phyloP scores from a whole-genome alignment of 2,797 vertebrate genomes.

The Amblyopsis hoosieri region DNA sequence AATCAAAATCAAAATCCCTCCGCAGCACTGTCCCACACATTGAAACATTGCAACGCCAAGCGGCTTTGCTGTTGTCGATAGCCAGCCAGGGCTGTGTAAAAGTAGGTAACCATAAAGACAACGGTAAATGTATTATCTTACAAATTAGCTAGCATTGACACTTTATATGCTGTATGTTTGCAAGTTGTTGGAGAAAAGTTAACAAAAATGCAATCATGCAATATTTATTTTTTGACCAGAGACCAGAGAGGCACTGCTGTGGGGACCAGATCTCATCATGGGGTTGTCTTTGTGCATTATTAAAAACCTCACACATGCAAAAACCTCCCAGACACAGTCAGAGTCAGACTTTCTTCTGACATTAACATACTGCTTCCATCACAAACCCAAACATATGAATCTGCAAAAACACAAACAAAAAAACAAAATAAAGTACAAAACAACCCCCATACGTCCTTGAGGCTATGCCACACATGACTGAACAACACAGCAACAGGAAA shows the following conservation, averaged over 20 bases:
- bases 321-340: slow-evolving; percentile 14
- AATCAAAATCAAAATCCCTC: too few species aligned
- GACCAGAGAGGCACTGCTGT: slow-evolving; percentile 11
- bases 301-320: slow-evolving; percentile 16
- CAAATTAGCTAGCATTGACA: neutral
- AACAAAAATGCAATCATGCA: slow-evolving; percentile 4
- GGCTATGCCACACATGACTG: neutral
- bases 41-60: too few species aligned
- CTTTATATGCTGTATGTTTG: neutral
- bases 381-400: slow-evolving; percentile 31
- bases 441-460: slow-evolving; percentile 25
- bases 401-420: slow-evolving; percentile 32
- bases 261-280: slow-evolving; percentile 26
- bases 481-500: slow-evolving; percentile 44
- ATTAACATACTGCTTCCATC: slow-evolving; percentile 17
- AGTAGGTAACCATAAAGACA: neutral
- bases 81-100: too few species aligned
- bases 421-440: slow-evolving; percentile 4
- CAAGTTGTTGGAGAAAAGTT: slow-evolving; percentile 3
- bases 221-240: neutral
- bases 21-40: too few species aligned
- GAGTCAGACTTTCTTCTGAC: slow-evolving; percentile 8
- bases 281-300: slow-evolving; percentile 6
- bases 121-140: neutral
- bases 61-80: too few species aligned